A percentile compares a stretch with the other conserved stretches of the same genome.
These are phyloP conservation scores for Pogona vitticeps DNA, from an alignment of 2,113 vertebrate genomes.

Conservation along the genomic window DNA sequence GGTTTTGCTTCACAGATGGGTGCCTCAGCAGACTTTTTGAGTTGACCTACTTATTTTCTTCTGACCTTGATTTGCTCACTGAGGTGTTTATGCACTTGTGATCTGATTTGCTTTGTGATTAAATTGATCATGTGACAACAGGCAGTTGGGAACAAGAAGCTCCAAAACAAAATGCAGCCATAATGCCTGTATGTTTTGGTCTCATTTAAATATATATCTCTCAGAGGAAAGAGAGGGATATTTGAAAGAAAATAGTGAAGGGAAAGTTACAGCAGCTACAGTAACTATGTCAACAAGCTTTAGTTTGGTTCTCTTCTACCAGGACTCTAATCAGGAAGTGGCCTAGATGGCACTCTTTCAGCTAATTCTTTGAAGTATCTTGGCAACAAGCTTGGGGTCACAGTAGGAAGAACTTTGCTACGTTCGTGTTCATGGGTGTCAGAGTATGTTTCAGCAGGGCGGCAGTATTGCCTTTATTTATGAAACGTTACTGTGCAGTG, in stretches of 20 bases:
- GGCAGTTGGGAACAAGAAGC: slow-evolving; percentile 20
- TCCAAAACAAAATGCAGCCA: slow-evolving; percentile 1
- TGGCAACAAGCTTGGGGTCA: slow-evolving; percentile 64
- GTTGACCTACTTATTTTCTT: slow-evolving; percentile 73
- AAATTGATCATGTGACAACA: slow-evolving; percentile 46
- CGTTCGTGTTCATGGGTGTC: slow-evolving; percentile 53
- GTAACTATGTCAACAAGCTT: slow-evolving; percentile 47
- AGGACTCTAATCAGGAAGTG: slow-evolving; percentile 73
- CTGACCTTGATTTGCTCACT: slow-evolving; percentile 77
- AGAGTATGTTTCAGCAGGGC: slow-evolving; percentile 55
- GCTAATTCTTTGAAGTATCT: slow-evolving; percentile 70
- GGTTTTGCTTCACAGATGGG: slow-evolving; percentile 46
- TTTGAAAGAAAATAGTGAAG: slow-evolving; percentile 24
- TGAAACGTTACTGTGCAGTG: slow-evolving; percentile 47
- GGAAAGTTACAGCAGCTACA: slow-evolving; percentile 40
- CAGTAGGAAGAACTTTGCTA: slow-evolving; percentile 69
- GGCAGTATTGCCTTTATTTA: slow-evolving; percentile 60
- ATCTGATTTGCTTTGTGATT: slow-evolving; percentile 72
- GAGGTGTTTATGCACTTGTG: slow-evolving; percentile 57
- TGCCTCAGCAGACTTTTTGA: slow-evolving; percentile 46
- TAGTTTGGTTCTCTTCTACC: slow-evolving; percentile 53
- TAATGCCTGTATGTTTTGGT: slow-evolving; percentile 41
- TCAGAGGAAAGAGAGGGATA: neutral
- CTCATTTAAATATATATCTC: neutral
- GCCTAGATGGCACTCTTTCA: slow-evolving; percentile 73